Evolutionary conservation across 2,113 vertebrate genomes (phyloP).

Genomic region (Mohoua ochrocephala): DNA sequence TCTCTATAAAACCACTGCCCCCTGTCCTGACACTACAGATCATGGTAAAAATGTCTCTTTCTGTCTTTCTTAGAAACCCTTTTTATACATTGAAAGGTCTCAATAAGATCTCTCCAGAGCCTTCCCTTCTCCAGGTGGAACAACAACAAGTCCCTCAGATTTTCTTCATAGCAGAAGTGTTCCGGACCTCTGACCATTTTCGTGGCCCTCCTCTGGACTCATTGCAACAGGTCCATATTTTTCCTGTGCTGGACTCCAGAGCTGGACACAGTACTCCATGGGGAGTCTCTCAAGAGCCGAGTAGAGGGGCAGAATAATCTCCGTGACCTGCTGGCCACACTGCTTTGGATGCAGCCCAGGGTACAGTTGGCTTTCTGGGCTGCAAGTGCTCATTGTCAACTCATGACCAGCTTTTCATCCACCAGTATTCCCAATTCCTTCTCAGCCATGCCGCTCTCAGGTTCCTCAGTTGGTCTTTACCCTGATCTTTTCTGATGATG

Average conservation of each 20-base stretch:
- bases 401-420: not conserved
- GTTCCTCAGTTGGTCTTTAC: not conserved
- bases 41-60: not conserved
- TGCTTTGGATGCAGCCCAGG: not conserved
- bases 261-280: not conserved
- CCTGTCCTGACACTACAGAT: not conserved
- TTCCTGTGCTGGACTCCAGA: not conserved
- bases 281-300: fast-evolving
- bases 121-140: not conserved
- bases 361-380: not conserved
- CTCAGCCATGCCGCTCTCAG: not conserved
- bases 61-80: not conserved
- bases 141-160: not conserved
- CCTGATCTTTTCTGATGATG: not conserved
- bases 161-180: not conserved
- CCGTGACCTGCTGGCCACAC: not conserved
- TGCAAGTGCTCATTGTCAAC: not conserved
- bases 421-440: not conserved
- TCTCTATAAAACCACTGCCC: not conserved
- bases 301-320: not conserved
- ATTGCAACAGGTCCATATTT: fast-evolving
- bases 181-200: not conserved
- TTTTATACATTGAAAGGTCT: not conserved
- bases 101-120: not conserved
- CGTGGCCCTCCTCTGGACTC: not conserved